Base-by-base conservation (phyloP, 2,113 vertebrate genomes). In the Cyprinus carpio region DNA sequence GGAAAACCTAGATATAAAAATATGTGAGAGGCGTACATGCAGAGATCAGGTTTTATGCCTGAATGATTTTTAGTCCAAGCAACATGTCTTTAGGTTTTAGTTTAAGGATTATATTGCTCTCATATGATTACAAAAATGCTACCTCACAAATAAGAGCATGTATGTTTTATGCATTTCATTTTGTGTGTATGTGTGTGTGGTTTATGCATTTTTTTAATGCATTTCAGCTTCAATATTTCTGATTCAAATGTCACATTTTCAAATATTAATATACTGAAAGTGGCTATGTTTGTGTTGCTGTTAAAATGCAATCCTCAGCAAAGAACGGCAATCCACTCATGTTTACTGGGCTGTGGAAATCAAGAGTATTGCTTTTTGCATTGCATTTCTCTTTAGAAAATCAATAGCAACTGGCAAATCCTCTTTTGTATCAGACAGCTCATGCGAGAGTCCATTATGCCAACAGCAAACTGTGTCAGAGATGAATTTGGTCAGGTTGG, bases 191-290 rank as follows among this genome's bases (percentile, higher is more conserved):
- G 18, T 58, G 18, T 58, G 54, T 37, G 37, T 56, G 54, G 54
- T 23, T 58, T 51, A 51, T 51, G 13, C 49, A 4, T 49, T 49
- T 49, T 51, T 51, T 51, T 51, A 51, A 15, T 16, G 34, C 60
- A 43, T 81, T 62, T 85, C 77, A 43, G n/a, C n/a, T 82, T 79
- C 78, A 31, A 34, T 84, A 72, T 27, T 29, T 54, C 18, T 20
- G 37, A 25, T 20, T 75, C 46, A 34, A 54, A 83, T 60, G 79
- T 86, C 43, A 4, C 31, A 69, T 23, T 58, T 34, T 23, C 0
- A 75, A 75, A 86, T 75, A 25, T 58, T 20, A 40, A 76, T 65
- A 11, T 10, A 13, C 18, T 37, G 18, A 54, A 37, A 34, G 49
- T 51, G 11, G 51, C 2, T 62, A 15, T 65, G 37, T 43, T 16